Percentiles rank a stretch among this genome's conserved stretches.
These are phyloP conservation scores for Gallirallus australis DNA, from an alignment of 2,797 vertebrate genomes.

Conservation along the genomic window DNA sequence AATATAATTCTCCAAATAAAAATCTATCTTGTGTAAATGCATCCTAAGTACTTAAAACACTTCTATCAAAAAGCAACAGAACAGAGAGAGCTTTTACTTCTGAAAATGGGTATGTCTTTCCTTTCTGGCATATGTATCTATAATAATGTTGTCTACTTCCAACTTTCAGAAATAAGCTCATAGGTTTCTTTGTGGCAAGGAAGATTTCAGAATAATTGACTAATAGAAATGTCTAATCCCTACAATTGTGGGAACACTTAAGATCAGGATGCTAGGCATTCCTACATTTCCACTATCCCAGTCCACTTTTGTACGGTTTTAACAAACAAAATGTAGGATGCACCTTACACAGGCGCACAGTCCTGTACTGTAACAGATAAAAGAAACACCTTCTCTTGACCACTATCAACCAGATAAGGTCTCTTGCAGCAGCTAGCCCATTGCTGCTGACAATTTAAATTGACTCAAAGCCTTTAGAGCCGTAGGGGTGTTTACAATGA, in stretches of 20 bases:
- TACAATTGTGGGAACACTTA: neutral
- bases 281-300: neutral
- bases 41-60: neutral
- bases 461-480: neutral
- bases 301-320: neutral
- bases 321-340: neutral
- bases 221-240: neutral
- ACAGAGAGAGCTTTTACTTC: neutral
- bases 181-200: neutral
- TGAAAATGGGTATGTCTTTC: neutral
- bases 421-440: neutral
- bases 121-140: neutral
- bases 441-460: neutral
- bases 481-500: neutral
- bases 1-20: neutral
- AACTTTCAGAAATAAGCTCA: neutral
- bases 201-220: neutral
- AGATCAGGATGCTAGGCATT: neutral
- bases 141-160: neutral
- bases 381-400: neutral
- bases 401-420: neutral
- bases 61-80: neutral
- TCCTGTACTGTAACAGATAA: neutral
- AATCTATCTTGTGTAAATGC: neutral
- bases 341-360: neutral